A percentile compares a stretch with the other conserved stretches of the same genome.
These are phyloP conservation scores for Ranitomeya variabilis DNA, from an alignment of 2,113 vertebrate species.

Conservation along the genomic window DNA sequence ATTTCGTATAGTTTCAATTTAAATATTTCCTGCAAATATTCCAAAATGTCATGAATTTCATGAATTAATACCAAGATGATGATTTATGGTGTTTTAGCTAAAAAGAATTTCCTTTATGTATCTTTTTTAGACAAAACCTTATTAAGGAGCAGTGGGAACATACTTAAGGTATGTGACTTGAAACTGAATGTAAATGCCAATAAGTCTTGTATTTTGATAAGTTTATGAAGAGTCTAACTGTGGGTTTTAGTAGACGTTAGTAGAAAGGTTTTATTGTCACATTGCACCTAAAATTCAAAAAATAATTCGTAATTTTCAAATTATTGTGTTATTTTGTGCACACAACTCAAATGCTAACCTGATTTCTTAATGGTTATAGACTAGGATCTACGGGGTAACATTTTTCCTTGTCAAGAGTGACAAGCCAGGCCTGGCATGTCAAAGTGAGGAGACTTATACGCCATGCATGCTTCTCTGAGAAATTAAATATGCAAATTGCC, in stretches of 20 bases:
- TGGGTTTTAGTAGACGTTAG: no score
- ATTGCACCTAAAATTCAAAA: no score
- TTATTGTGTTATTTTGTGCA: background rate
- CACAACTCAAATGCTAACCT: background rate
- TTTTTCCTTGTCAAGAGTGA: no score
- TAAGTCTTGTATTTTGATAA: no score
- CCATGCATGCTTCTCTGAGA: no score
- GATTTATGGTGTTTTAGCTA: background rate
- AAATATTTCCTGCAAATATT: background rate
- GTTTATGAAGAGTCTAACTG: no score
- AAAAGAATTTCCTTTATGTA: background rate
- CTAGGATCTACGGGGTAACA: background rate
- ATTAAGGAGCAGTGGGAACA: background rate
- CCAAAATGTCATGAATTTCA: background rate
- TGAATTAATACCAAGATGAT: background rate
- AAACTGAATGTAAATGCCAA: background rate
- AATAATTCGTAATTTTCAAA: no score
- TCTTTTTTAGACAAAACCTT: constrained; percentile 33
- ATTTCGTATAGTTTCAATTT: background rate
- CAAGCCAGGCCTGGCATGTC: no score
- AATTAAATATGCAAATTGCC: no score
- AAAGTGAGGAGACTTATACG: no score
- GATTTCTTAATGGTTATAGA: background rate
- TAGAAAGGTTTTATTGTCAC: no score
- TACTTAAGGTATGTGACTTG: constrained; percentile 4